Evolutionary conservation across 2,888 invertebrate species (phyloP).

Genomic region (Cetonia aurata): DNA sequence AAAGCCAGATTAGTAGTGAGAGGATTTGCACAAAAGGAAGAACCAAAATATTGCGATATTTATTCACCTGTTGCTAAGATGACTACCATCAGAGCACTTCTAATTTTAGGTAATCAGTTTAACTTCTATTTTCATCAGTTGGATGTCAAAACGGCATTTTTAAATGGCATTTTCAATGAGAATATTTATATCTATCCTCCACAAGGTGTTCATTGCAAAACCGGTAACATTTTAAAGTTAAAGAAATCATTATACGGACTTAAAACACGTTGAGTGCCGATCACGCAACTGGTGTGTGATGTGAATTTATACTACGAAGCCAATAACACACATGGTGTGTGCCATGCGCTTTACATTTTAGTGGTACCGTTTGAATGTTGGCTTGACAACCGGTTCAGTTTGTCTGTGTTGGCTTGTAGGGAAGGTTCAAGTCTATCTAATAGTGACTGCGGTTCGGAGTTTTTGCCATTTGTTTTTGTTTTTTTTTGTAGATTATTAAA

Average conservation of each 20-base stretch:
- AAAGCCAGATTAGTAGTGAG: slow-evolving; percentile 45
- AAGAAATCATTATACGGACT: slow-evolving; percentile 44
- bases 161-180: slow-evolving; percentile 51
- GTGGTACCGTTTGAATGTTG: too few relatives aligned
- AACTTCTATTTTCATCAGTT: slow-evolving; percentile 48
- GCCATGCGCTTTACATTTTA: too few relatives aligned
- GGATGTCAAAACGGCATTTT: slow-evolving; percentile 53
- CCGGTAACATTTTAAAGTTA: slow-evolving; percentile 34
- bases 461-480: too few relatives aligned
- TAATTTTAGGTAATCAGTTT: slow-evolving; percentile 46
- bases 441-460: too few relatives aligned
- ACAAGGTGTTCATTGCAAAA: slow-evolving; percentile 36
- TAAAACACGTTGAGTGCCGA: too few relatives aligned
- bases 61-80: slow-evolving; percentile 50
- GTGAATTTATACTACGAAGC: too few relatives aligned
- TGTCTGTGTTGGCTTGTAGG: too few relatives aligned
- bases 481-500: too few relatives aligned
- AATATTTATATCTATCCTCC: slow-evolving; percentile 50
- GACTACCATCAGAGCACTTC: slow-evolving; percentile 46
- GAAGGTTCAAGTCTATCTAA: too few relatives aligned
- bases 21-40: slow-evolving; percentile 46
- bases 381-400: too few relatives aligned
- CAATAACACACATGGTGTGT: too few relatives aligned
- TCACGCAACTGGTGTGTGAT: too few relatives aligned
- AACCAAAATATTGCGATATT: slow-evolving; percentile 49